Percentiles rank a stretch among this genome's conserved stretches.
These are phyloP conservation scores for Craterocephalus amniculus DNA, from an alignment of 2,797 vertebrate species.

Conservation along the genomic window DNA sequence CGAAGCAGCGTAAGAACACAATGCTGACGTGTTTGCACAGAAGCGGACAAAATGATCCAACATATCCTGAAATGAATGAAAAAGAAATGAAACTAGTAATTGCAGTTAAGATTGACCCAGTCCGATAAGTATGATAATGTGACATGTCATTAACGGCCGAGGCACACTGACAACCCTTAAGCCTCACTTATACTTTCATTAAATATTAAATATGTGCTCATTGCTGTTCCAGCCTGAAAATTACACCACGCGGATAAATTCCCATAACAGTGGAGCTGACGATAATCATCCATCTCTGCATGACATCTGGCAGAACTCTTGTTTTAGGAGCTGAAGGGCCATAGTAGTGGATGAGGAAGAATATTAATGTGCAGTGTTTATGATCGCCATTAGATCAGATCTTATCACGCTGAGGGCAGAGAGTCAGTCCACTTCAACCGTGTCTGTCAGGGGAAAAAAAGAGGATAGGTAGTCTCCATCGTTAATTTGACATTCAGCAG, in stretches of 20 bases:
- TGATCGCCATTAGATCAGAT: slow-evolving; percentile 67
- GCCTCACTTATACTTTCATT: slow-evolving; percentile 81
- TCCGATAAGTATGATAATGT: slow-evolving; percentile 77
- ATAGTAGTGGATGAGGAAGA: slow-evolving; percentile 69
- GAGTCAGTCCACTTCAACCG: slow-evolving; percentile 65
- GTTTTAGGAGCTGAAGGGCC: slow-evolving; percentile 79
- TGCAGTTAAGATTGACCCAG: slow-evolving; percentile 70
- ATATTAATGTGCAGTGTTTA: slow-evolving; percentile 74
- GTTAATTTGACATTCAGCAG: slow-evolving; percentile 42
- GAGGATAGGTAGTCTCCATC: slow-evolving; percentile 20
- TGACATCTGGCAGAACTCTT: slow-evolving; percentile 77
- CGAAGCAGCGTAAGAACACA: slow-evolving; percentile 25
- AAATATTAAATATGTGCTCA: slow-evolving; percentile 78
- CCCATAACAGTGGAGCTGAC: slow-evolving; percentile 74
- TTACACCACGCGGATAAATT: slow-evolving; percentile 76
- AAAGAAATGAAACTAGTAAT: slow-evolving; percentile 69
- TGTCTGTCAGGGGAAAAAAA: slow-evolving; percentile 36
- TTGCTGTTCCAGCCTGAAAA: slow-evolving; percentile 74
- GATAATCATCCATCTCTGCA: slow-evolving; percentile 75
- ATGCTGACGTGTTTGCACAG: slow-evolving; percentile 52
- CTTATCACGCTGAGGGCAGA: slow-evolving; percentile 60
- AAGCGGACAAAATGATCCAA: slow-evolving; percentile 52
- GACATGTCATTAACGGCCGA: slow-evolving; percentile 73
- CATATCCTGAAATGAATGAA: slow-evolving; percentile 70
- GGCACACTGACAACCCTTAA: slow-evolving; percentile 79